These are phyloP conservation scores for Pseudochromis fuscus DNA, from an alignment of 2,797 vertebrate species.

Conservation along the genomic window DNA sequence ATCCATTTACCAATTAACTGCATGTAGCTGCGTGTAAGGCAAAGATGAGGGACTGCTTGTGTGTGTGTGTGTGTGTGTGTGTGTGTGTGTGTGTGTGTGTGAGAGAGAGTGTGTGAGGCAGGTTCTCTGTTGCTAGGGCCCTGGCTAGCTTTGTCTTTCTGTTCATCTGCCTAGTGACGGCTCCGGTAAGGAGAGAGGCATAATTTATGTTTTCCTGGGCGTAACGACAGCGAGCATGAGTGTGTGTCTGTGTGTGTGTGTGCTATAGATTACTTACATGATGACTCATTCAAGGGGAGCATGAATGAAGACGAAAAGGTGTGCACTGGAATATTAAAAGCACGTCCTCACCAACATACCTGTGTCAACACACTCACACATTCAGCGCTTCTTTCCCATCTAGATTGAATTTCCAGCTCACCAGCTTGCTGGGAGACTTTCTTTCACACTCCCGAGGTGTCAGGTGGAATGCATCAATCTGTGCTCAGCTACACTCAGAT, in stretches of 20 bases:
- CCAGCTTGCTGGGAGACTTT: constrained; percentile 29
- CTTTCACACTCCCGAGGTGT: constrained; percentile 40
- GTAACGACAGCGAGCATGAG: constrained; percentile 46
- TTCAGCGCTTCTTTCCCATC: constrained; percentile 11
- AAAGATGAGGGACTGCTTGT: constrained; percentile 8
- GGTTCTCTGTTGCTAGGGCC: constrained; percentile 77
- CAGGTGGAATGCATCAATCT: constrained; percentile 43
- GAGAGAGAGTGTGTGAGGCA: constrained; percentile 28
- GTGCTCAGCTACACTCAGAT: constrained; percentile 32
- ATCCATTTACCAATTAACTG: constrained; percentile 25
- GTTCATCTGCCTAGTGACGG: constrained; percentile 78
- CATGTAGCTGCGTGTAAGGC: background rate
- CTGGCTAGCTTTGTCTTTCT: constrained; percentile 68
- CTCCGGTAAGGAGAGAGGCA: constrained; percentile 63
- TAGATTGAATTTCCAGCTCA: constrained; percentile 54
- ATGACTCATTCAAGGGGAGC: constrained; percentile 56
- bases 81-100: constrained; percentile 14
- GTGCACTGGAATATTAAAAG: constrained; percentile 34
- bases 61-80: constrained; percentile 1
- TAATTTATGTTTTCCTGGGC: constrained; percentile 78
- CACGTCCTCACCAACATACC: constrained; percentile 1
- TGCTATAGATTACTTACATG: constrained; percentile 43
- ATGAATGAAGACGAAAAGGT: constrained; percentile 47
- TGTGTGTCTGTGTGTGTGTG: background rate
- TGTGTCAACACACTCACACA: constrained; percentile 26